Conservation (phyloP, 2,888 invertebrate genomes). For the Archips xylosteana region DNA sequence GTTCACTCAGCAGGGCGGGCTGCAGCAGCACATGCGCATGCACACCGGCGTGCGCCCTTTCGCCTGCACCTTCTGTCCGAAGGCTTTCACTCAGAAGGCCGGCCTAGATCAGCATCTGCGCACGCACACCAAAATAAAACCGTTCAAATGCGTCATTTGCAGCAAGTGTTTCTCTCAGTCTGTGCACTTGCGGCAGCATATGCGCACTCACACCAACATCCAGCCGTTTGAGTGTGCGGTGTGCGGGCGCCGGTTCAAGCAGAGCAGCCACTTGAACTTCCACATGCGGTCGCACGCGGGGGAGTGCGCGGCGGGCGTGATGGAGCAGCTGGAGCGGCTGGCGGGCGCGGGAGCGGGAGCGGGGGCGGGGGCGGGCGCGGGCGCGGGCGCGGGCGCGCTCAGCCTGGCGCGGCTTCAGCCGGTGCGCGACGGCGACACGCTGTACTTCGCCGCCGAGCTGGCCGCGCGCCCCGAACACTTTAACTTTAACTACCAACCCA, state of each 20-base stretch:
- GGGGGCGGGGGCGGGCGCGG: conserved; percentile 15
- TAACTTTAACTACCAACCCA: conserved; percentile 48
- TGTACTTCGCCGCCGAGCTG: conserved; percentile 75
- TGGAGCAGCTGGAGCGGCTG: conserved; percentile 58
- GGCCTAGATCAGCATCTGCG: conserved; percentile 80
- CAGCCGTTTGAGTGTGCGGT: conserved; percentile 78
- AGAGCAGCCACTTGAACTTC: conserved; percentile 80
- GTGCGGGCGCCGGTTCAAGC: conserved; percentile 76
- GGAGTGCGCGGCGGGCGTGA: conserved; percentile 54
- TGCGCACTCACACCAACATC: conserved; percentile 81
- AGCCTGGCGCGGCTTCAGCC: conserved; percentile 71
- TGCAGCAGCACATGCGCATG: conserved; percentile 81
- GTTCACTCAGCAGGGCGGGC: conserved; percentile 78
- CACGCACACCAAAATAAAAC: conserved; percentile 79
- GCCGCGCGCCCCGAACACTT: conserved; percentile 47
- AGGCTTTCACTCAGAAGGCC: conserved; percentile 80
- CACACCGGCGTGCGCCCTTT: conserved; percentile 78
- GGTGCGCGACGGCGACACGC: conserved; percentile 71
- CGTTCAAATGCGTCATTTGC: conserved; percentile 79
- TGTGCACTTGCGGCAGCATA: conserved; percentile 79
- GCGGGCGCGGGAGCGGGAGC: conserved; percentile 42
- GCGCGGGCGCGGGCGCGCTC: conserved; percentile 44
- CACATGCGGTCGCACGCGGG: conserved; percentile 76
- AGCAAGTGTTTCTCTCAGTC: conserved; percentile 79
- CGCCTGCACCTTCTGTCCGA: conserved; percentile 73